phyloP scores from a whole-genome alignment of 2,113 vertebrate species.

The Centropus unirufus region DNA sequence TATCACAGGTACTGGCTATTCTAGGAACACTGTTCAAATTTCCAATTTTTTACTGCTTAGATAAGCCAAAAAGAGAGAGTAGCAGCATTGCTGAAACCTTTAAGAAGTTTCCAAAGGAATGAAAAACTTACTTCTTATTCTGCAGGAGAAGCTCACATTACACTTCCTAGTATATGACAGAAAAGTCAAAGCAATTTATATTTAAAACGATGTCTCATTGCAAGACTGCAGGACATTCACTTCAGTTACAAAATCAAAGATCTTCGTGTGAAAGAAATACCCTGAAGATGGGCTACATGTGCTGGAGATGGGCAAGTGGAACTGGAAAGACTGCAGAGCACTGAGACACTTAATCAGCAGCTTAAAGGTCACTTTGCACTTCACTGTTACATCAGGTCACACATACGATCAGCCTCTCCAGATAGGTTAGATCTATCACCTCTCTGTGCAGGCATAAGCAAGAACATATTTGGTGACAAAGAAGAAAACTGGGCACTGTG shows the following conservation, averaged over 20 bases:
- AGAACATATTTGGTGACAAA: not conserved
- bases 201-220: not conserved
- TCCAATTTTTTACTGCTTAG: not conserved
- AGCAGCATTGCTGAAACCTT: not conserved
- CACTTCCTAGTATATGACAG: not conserved
- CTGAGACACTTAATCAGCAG: not conserved
- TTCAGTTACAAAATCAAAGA: constrained; percentile 3
- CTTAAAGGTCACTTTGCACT: not conserved
- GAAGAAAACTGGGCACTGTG: not conserved
- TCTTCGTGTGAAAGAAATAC: not conserved
- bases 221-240: not conserved
- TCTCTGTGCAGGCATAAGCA: not conserved
- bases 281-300: not conserved
- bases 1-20: not conserved
- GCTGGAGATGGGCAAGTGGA: not conserved
- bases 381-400: not conserved
- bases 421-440: not conserved
- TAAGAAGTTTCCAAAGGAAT: not conserved
- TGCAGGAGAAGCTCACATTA: not conserved
- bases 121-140: not conserved
- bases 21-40: not conserved
- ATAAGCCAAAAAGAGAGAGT: not conserved
- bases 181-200: not conserved
- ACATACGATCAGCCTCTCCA: not conserved
- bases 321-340: not conserved